Base-by-base conservation (phyloP, 2,888 invertebrate species). In the Cheilosia vulpina region DNA sequence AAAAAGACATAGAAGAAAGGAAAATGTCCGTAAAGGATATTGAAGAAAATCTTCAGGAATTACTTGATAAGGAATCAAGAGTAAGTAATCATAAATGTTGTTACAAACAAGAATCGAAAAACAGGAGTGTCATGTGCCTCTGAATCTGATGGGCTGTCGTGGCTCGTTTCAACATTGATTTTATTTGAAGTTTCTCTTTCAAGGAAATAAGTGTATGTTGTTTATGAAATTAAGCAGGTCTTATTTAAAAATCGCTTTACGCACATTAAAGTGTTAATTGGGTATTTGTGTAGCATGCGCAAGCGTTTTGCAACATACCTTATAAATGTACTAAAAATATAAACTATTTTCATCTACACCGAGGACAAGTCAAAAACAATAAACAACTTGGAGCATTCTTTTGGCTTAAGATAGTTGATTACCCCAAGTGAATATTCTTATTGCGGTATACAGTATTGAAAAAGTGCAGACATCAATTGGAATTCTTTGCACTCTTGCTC, bases 51-150 rank as follows among this genome's bases (percentile, higher is more conserved):
- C 88, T 91, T 6, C 89, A 90, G 73, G 90, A 91, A 87, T 87
- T 91, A 60, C 88, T 91, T 21, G 91, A 90, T 24, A 89, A 89
- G 60, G 90, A 90, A 78, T 90, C 90, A 45, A 89, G 90, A 58
- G 91, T 91, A 89, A 90, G 91, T 72, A 4, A 15, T 15, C 7
- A 50, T 50, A 38, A 27, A 27, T 41, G 3, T 47, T 27, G 9
- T 52, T 15, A 66, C 6, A 27, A 24, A 13, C 9, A 11, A 34
- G 11, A 38, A 38, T 4, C 31, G 38, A 60, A 27, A 21, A 43
- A 24, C 7, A 13, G 9, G 11, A 72, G n/a, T 19, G 27, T 7
- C 15, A 52, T 52, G 9, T 69, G 57, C 19, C 7, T 11, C 34
- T 47, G 27, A 7, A 50, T n/a, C 38, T 24, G 17, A 17, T 17